phyloP scores from a whole-genome alignment of 2,797 vertebrate species.

The Alca torda region DNA sequence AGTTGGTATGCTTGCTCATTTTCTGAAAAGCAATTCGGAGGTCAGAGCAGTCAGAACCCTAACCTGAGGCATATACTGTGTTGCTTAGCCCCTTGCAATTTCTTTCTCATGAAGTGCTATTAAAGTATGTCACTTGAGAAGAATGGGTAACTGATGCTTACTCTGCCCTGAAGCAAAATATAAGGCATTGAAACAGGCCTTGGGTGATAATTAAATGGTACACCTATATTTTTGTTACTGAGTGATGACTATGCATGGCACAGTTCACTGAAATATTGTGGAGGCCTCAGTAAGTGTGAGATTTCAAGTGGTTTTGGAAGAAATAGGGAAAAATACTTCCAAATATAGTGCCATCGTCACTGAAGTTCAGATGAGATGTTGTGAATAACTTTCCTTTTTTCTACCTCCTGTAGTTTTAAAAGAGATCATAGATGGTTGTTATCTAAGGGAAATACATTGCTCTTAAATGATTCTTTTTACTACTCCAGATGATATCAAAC shows the following conservation, averaged over 20 bases:
- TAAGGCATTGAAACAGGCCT: not conserved
- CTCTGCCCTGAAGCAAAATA: constrained; percentile 1
- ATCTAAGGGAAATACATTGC: not conserved
- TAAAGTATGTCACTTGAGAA: not conserved
- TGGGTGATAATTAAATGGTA: not conserved
- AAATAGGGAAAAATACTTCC: not conserved
- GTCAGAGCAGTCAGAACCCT: not conserved
- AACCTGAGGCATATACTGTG: not conserved
- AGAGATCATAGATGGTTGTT: not conserved
- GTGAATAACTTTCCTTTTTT: not conserved
- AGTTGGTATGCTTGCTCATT: constrained; percentile 71
- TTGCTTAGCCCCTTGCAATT: not conserved
- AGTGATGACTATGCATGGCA: not conserved
- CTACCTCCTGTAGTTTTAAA: not conserved
- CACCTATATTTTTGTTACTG: not conserved
- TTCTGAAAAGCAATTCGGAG: constrained; percentile 65
- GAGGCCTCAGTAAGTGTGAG: not conserved
- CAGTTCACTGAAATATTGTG: not conserved
- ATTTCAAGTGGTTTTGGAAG: not conserved
- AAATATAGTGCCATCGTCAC: not conserved
- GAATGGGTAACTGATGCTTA: not conserved
- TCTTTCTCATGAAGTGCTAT: not conserved
- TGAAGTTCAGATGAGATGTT: not conserved
- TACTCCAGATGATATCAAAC: not conserved
- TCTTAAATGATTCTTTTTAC: not conserved